Evolutionary conservation across 2,797 vertebrate genomes (phyloP).

Genomic region (Falco berigora): DNA sequence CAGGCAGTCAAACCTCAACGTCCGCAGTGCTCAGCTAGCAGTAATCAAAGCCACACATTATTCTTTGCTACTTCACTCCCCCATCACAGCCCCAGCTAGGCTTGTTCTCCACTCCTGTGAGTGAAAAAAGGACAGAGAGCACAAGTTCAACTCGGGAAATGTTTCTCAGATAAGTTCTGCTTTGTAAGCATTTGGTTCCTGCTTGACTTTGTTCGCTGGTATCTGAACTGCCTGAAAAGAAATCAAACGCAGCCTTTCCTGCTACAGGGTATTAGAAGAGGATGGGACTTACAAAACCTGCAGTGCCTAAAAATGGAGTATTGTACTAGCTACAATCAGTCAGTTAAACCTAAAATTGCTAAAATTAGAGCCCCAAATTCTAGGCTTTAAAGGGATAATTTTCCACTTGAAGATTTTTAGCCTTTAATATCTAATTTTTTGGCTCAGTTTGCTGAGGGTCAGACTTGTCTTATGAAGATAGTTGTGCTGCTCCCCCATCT

Average conservation of each 20-base stretch:
- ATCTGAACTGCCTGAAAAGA: conserved; percentile 18
- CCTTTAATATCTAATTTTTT: neutral
- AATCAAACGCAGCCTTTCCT: conserved; percentile 29
- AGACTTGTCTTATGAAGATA: neutral
- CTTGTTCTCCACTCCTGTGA: conserved; percentile 2
- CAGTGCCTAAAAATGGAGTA: conserved; percentile 31
- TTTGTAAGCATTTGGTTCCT: neutral
- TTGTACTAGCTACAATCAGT: conserved; percentile 17
- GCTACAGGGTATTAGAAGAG: conserved; percentile 10
- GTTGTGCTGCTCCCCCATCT: neutral
- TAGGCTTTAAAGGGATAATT: neutral
- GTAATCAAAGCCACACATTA: conserved; percentile 10
- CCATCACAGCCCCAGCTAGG: neutral
- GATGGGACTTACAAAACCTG: neutral
- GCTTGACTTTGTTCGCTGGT: conserved; percentile 30
- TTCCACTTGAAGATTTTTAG: neutral
- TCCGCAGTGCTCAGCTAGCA: neutral
- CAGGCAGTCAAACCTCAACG: neutral
- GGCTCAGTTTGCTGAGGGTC: neutral
- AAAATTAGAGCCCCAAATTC: neutral
- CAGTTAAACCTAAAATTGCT: conserved; percentile 13
- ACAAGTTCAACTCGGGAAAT: neutral
- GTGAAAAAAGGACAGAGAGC: conserved; percentile 29
- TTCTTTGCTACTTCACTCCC: conserved; percentile 28
- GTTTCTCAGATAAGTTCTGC: conserved; percentile 6